Evolutionary conservation across 2,888 invertebrate species (phyloP), one percentile per base, ranked within the genome.

Genomic region (Gonocerus acuteangulatus): DNA sequence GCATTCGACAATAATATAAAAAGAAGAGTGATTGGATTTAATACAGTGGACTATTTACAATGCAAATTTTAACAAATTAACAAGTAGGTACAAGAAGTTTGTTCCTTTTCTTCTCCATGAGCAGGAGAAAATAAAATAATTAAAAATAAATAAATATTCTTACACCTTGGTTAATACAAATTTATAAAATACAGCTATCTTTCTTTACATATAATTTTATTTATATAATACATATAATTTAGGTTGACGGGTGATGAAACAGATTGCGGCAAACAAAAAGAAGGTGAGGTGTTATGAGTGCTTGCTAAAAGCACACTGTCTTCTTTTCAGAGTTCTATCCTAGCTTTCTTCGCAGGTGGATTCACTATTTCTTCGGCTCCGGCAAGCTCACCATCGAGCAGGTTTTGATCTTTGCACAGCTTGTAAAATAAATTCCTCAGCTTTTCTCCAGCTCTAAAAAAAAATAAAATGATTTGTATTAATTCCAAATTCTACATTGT

Each of bases 361-460:
- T 48, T 58, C 2, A 11, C 13, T 4, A n/a, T 39, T 13, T 39
- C 39, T 4, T 48, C 44, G 1, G 23, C 9, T 7, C 6, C 2
- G n/a, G 32, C 54, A 7, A 15, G 21, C 13, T 45, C 63, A 1
- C 58, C 57, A 23, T 61, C 48, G 9, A 45, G 16, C 32, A 66
- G 47, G 34, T 62, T 64, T 21, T 61, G 52, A n/a, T 89, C 87
- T 66, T 79, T 77, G 72, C 87, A 86, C 39, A 84, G 81, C 69
- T 84, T 84, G 68, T 82, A 81, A 64, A 89, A 84, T 73, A 81
- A 86, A 68, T 81, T 82, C 68, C 86, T 81, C 65, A 92, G 77
- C 59, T 82, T 78, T 68, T 78, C 78, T 56, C 91, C 91, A 71
- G 88, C 85, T 73, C 91, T 91, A 76, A 65, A 78, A 74, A 72